Base-by-base conservation (phyloP, 2,113 vertebrate species). In the Calidris pygmaea region DNA sequence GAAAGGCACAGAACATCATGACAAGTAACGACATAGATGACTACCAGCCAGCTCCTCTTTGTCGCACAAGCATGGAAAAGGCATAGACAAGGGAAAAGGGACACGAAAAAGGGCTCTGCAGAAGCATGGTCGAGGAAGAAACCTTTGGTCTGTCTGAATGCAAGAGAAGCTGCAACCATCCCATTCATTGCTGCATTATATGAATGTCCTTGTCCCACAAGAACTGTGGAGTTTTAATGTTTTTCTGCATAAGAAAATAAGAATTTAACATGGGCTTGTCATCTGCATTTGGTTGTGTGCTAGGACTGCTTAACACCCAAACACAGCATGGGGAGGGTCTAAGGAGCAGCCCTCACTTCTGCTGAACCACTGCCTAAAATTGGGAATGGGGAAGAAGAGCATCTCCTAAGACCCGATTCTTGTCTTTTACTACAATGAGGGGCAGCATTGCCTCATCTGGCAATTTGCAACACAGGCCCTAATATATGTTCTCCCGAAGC, bases 21-120 rank as follows among this genome's bases (percentile, higher is more conserved):
- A 23, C 1, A 56, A 3, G 4, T 1, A 43, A 12, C 22, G 39
- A 55, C 21, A 29, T 0, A 58, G 41, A 12, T 41, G 6, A 58
- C 37, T 73, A 24, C 21, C 58, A 63, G 82, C 13, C 52, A 85
- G 53, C 34, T 81, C 59, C 58, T 73, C 68, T 43, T 65, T 24
- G 50, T 35, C 43, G 50, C 43, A 39, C 8, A 32, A 2, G 1
- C 0, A 4, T 3, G 4, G 39, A 8, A 41, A 56, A 77, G n/a
- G 27, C 34, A 45, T 12, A 52, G 27, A 19, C 29, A 60, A 52
- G 26, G 52, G 15, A 66, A 43, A 84, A 77, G 43, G 8, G 55
- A n/a, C 45, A 56, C 9, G 22, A 30, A 52, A 78, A 59, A 30
- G 16, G 7, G 34, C 15, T 75, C 22, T 35, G 7, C 20, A 87